Evolutionary conservation across 2,113 vertebrate species (phyloP), one percentile per base, ranked within the genome.

Genomic region (Oxyruncus cristatus): DNA sequence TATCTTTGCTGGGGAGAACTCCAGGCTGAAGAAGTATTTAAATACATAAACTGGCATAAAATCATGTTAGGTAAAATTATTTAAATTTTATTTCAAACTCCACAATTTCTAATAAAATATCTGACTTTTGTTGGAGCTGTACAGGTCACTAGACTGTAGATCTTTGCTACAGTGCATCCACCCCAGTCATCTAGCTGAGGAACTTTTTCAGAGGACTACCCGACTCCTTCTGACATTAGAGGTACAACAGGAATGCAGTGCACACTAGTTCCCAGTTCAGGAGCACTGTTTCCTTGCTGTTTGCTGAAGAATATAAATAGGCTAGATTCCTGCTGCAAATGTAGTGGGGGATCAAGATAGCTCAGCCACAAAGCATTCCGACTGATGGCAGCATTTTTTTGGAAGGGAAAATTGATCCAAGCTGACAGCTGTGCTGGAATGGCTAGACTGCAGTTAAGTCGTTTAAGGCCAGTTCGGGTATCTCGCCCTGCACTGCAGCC

Each of bases 1-100:
- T 98, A 95, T 88, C 91, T 93, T 97, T 95, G 66, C 94, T 95
- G 88, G 78, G 89, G 90, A 95, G 90, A 97, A 96, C 93, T 97
- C 92, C 85, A 85, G 50, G 8, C 50, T 94, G 80, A 93, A 96
- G 91, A 95, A 97, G 63, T 95, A 82, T 94, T 96, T 85, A 91
- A 95, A 97, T 97, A 91, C 68, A 94, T 91, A 96, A 95, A 95
- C 88, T 95, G 93, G 58, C 93, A 97, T 88, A 97, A 96, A 95
- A 97, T 85, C 33, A 66, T 77, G 52, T 88, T 91, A 93, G 62
- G 52, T 79, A 85, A 95, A 97, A 88, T 44, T 17, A 76, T 62
- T 53, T 75, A 13, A 68, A 32, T 75, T 62, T 83, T 42, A 47
- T 55, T 62, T 76, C 17, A 93, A 96, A 96, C 73, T 88, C 89